Evolutionary conservation across 1,140 invertebrate genomes (phyloP).

Genomic region (Potamilus streckersoni): DNA sequence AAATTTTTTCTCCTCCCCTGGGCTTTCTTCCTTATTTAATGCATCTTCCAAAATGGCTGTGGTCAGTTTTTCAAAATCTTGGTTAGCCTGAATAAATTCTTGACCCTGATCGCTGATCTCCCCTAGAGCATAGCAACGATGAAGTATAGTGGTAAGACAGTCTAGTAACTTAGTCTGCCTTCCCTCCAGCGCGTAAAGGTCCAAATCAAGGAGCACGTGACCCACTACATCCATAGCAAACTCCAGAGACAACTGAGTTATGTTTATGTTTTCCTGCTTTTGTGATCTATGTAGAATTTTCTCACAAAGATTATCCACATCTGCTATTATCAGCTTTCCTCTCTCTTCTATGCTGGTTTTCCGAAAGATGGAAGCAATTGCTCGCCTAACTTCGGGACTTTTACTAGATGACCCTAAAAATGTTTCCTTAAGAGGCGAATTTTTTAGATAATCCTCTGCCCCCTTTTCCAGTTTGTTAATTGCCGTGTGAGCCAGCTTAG

Average conservation of each 20-base stretch:
- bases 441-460: constrained; percentile 39
- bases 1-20: constrained; percentile 28
- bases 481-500: constrained; percentile 37
- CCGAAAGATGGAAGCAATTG: constrained; percentile 41
- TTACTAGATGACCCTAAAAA: constrained; percentile 43
- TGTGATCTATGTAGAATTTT: constrained; percentile 27
- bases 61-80: constrained; percentile 36
- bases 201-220: constrained; percentile 44
- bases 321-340: constrained; percentile 33
- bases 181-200: constrained; percentile 40
- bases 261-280: constrained; percentile 23
- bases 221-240: constrained; percentile 47
- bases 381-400: constrained; percentile 44
- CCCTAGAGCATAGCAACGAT: constrained; percentile 41
- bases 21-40: constrained; percentile 28
- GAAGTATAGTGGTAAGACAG: constrained; percentile 43
- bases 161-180: constrained; percentile 32
- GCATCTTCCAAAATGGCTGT: constrained; percentile 37
- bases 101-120: constrained; percentile 35
- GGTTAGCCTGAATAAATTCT: constrained; percentile 36
- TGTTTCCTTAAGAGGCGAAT: constrained; percentile 44
- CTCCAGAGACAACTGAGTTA: constrained; percentile 37
- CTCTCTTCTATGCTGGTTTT: constrained; percentile 42
- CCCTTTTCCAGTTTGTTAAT: constrained; percentile 51
- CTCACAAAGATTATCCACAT: constrained; percentile 36